These are phyloP conservation scores for Diglossa brunneiventris DNA, from an alignment of 2,113 vertebrate genomes.

Conservation along the genomic window DNA sequence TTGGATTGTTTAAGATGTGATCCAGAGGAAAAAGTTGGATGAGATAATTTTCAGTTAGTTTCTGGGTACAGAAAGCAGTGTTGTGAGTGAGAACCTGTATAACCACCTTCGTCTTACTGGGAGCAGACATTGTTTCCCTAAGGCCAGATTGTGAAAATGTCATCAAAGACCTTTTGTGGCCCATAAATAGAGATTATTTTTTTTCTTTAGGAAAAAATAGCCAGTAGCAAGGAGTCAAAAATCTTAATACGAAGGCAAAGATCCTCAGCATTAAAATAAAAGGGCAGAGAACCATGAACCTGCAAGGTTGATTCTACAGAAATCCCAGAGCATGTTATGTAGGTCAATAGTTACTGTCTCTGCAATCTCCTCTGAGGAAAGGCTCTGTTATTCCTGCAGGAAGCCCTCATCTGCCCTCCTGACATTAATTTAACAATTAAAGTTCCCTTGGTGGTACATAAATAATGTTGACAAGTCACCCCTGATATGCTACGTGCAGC, in stretches of 20 bases:
- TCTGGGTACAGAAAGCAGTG: not conserved
- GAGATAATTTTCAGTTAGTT: not conserved
- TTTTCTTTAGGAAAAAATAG: not conserved
- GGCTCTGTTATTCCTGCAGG: constrained; percentile 10
- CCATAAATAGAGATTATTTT: not conserved
- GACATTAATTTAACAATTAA: constrained; percentile 7
- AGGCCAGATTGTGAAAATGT: not conserved
- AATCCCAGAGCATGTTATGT: constrained; percentile 46
- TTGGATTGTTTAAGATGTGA: not conserved
- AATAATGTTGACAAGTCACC: not conserved
- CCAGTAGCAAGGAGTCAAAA: not conserved
- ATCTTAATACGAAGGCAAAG: not conserved
- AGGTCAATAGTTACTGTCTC: constrained; percentile 54
- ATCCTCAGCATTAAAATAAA: not conserved
- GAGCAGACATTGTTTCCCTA: not conserved
- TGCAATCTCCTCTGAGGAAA: constrained; percentile 1
- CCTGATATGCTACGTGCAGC: not conserved
- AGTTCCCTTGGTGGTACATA: constrained; percentile 12
- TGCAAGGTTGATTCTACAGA: constrained; percentile 16
- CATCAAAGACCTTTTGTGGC: not conserved
- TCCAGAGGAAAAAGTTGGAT: not conserved
- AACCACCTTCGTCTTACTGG: not conserved
- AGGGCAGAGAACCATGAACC: not conserved
- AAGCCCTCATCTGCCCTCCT: constrained; percentile 23
- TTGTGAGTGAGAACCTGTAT: not conserved